Evolutionary conservation across 2,797 vertebrate genomes (phyloP), one percentile per base, ranked within the genome.

Genomic region (Cynodonichthys magdalenae): DNA sequence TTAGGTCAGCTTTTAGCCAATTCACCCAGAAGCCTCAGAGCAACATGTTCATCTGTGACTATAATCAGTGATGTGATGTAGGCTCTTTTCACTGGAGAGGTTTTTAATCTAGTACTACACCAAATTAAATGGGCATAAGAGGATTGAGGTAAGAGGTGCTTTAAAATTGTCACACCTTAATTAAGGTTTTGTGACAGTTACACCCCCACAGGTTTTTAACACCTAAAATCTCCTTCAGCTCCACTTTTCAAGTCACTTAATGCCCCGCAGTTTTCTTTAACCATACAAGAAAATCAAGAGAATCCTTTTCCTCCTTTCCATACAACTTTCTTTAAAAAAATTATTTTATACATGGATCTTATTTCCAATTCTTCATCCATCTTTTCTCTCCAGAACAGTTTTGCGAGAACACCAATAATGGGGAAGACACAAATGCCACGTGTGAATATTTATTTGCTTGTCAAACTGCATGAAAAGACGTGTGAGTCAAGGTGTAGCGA

Each of bases 401-500:
- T 54, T 4, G 27, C 31, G 27, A 27, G 9, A 45, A 36, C 41
- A 51, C 29, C 19, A 46, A 52, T 41, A 28, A 42, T 54, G n/a
- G 31, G 45, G 45, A 18, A 27, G 63, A 52, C 48, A 55, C 47
- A 53, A 57, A 53, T 54, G 18, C 20, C 17, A 58, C 20, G 56
- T 44, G n/a, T 29, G 44, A 54, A 73, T 73, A 69, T 74, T 61
- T 20, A 65, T 66, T 54, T 31, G 52, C 56, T 52, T 2, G 10
- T 53, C 15, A 63, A 69, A n/a, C 67, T 59, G 45, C 42, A 63
- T 19, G 11, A 12, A 62, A 64, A 54, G 29, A 63, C 45, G 3
- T 19, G 2, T n/a, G 46, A 24, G 46, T 65, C 54, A n/a, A 41
- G 6, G 14, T 48, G 42, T 68, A 20, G 27, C 2, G 0, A 28